Evolutionary conservation across 2,888 invertebrate genomes (phyloP).

Genomic region (Chouioia cunea): DNA sequence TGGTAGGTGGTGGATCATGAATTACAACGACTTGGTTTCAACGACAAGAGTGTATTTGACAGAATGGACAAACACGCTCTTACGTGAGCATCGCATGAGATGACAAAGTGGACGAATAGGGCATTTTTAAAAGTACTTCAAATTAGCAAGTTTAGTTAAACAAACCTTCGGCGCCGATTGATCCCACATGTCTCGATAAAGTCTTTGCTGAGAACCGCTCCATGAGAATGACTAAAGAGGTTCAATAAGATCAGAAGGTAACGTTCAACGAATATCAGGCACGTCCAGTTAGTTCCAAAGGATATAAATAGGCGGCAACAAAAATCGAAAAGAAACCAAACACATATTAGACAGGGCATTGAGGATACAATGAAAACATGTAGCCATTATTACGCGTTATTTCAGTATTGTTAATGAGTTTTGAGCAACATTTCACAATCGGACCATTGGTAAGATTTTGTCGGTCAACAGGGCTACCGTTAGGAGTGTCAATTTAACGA

Average conservation of each 20-base stretch:
- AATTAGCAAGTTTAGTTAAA: slow-evolving; percentile 54
- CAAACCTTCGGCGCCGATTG: slow-evolving; percentile 70
- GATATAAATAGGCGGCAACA: slow-evolving; percentile 60
- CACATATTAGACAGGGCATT: slow-evolving; percentile 58
- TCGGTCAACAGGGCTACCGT: too few relatives aligned
- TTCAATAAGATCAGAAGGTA: slow-evolving; percentile 71
- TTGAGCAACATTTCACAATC: too few relatives aligned
- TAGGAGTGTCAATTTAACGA: too few relatives aligned
- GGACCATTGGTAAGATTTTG: too few relatives aligned
- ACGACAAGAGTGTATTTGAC: too few relatives aligned
- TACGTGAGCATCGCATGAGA: not conserved
- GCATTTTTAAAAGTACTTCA: slow-evolving; percentile 9
- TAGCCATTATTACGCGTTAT: too few relatives aligned
- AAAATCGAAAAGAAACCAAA: slow-evolving; percentile 59
- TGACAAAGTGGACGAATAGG: not conserved
- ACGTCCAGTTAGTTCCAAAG: slow-evolving; percentile 61
- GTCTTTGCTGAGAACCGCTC: slow-evolving; percentile 84
- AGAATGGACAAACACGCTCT: too few relatives aligned
- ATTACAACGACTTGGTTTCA: too few relatives aligned
- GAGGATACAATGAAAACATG: not conserved
- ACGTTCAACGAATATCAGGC: slow-evolving; percentile 51
- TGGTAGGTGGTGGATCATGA: too few relatives aligned
- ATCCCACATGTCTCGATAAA: slow-evolving; percentile 77
- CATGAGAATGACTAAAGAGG: slow-evolving; percentile 81
- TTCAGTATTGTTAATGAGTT: too few relatives aligned